phyloP scores from a whole-genome alignment of 1,140 invertebrate species.

The Lordiphosa stackelbergi region DNA sequence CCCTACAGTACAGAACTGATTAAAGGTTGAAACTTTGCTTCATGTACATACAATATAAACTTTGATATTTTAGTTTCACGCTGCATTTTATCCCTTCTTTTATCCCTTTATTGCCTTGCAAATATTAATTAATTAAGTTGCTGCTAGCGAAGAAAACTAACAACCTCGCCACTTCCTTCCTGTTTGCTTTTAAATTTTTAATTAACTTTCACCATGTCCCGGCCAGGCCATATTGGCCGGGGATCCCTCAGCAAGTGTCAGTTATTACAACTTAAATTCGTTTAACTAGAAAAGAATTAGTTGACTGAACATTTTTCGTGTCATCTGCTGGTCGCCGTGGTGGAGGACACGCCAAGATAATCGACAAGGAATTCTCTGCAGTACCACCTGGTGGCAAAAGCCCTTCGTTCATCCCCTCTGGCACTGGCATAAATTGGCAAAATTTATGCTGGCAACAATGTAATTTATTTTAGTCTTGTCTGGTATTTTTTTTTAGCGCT shows the following conservation, averaged over 20 bases:
- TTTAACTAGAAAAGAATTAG: conserved; percentile 54
- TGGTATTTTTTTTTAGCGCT: conserved; percentile 28
- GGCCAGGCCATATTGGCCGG: conserved; percentile 20
- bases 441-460: conserved; percentile 63
- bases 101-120: too few species aligned
- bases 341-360: conserved; percentile 29
- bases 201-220: conserved; percentile 50
- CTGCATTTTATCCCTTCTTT: too few species aligned
- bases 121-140: too few species aligned
- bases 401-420: conserved; percentile 8
- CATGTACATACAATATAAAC: too few species aligned
- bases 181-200: conserved; percentile 52
- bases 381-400: conserved; percentile 16
- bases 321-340: conserved; percentile 41
- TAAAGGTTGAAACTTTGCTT: too few species aligned
- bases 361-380: conserved; percentile 42
- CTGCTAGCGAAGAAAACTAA: conserved; percentile 16
- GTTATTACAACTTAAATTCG: conserved; percentile 74
- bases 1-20: too few species aligned
- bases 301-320: conserved; percentile 39
- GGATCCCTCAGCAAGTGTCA: conserved; percentile 21
- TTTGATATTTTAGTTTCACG: not conserved
- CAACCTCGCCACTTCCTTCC: conserved; percentile 3
- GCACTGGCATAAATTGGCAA: conserved; percentile 62
- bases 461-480: conserved; percentile 68